Conservation (phyloP, 2,888 invertebrate species). For the Volucella inflata region DNA sequence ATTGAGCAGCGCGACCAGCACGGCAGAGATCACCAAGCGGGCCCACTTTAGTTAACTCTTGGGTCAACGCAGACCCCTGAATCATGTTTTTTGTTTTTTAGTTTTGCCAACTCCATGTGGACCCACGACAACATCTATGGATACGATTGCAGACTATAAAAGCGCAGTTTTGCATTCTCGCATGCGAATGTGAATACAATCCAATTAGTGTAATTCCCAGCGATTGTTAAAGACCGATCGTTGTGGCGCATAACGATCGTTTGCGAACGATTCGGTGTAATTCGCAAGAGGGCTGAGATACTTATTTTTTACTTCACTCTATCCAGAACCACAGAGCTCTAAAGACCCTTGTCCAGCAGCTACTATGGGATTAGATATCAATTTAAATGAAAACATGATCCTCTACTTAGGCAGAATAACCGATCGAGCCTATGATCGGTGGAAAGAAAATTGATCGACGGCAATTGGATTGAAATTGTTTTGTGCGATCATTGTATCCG, state of each 20-base stretch:
- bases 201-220: slow-evolving; percentile 75
- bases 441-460: slow-evolving; percentile 48
- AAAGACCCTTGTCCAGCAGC: slow-evolving; percentile 31
- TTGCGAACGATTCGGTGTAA: slow-evolving; percentile 40
- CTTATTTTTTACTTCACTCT: neutral
- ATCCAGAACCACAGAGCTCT: neutral
- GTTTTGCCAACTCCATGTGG: slow-evolving; percentile 42
- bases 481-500: slow-evolving; percentile 21
- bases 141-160: too few species aligned
- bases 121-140: slow-evolving; percentile 3
- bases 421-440: slow-evolving; percentile 46
- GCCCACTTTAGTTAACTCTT: slow-evolving; percentile 44
- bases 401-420: slow-evolving; percentile 53
- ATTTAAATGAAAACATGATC: slow-evolving; percentile 56
- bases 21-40: slow-evolving; percentile 53
- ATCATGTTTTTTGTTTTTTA: neutral
- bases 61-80: slow-evolving; percentile 24
- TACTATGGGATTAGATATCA: slow-evolving; percentile 55
- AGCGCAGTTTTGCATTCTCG: slow-evolving; percentile 68
- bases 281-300: slow-evolving; percentile 49
- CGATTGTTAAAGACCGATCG: slow-evolving; percentile 70
- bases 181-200: slow-evolving; percentile 72
- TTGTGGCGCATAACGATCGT: slow-evolving; percentile 48
- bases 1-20: slow-evolving; percentile 14
- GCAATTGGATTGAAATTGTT: slow-evolving; percentile 52